A percentile compares a stretch with the other conserved stretches of the same genome.
phyloP scores from a whole-genome alignment of 2,113 vertebrate genomes.

The Crypturellus undulatus region DNA sequence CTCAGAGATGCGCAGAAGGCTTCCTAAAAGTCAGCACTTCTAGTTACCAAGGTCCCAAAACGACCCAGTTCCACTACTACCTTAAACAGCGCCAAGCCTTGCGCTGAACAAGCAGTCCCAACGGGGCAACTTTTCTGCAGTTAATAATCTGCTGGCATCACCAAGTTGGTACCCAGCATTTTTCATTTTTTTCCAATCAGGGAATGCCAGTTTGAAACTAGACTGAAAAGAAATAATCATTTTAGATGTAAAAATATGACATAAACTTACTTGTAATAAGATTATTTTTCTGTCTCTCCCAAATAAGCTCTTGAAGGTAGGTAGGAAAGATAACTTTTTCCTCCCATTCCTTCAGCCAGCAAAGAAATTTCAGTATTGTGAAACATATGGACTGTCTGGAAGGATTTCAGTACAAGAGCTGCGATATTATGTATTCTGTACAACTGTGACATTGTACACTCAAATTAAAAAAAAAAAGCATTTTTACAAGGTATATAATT shows the following conservation, averaged over 20 bases:
- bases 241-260: background rate
- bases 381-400: background rate
- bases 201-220: background rate
- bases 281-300: too few species aligned
- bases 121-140: background rate
- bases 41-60: background rate
- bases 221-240: background rate
- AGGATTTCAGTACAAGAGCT: background rate
- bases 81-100: background rate
- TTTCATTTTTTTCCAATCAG: too few species aligned
- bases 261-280: background rate
- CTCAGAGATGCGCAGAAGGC: rapidly evolving
- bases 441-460: background rate
- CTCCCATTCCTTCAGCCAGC: background rate
- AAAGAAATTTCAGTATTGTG: rapidly evolving
- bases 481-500: background rate
- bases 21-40: rapidly evolving
- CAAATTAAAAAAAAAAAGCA: background rate
- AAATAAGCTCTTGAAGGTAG: background rate
- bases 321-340: background rate
- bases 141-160: background rate
- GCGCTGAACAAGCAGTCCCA: background rate
- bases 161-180: background rate
- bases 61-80: background rate
- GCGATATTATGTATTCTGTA: background rate